Base-by-base conservation (phyloP, 2,797 vertebrate genomes). In the Ctenopoma kingsleyae region DNA sequence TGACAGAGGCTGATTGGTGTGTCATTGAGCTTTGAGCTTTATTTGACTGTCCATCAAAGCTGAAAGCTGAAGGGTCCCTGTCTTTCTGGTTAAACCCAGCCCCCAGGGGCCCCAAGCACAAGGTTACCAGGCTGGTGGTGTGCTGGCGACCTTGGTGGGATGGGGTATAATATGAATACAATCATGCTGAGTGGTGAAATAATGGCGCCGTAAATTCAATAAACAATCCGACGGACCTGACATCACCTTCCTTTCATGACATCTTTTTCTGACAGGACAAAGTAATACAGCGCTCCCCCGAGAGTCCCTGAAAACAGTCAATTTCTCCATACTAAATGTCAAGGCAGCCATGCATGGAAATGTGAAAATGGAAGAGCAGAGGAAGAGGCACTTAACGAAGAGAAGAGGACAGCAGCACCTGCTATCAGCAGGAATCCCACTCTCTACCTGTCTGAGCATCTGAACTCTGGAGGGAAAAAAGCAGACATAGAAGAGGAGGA, bases 111-210 rank as follows among this genome's bases (percentile, higher is more conserved):
- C 78, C 65, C 71, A 5, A 67, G 46, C 35, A 19, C 90, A 92
- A 93, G 92, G 92, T 91, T 88, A 79, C 56, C 74, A 68, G 75
- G 67, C 65, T 53, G 77, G 81, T 5, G 70, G 73, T 30, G 74
- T 36, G 78, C 59, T 10, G 36, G 51, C 56, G 82, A 89, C 92
- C 93, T 93, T 93, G 92, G 73, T 25, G 72, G 64, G 81, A 88
- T 85, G 82, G 83, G 77, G 66, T 87, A 84, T 93, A 93, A 92
- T 92, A 90, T 85, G 91, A 94, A 94, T 92, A 93, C 88, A 92
- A 92, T 93, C 93, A 93, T 88, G 88, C 87, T 85, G 88, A 92
- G 91, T 88, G 90, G 78, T 48, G 81, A 91, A 92, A 91, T 94
- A 93, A 94, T 90, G 87, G 87, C 63, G 79, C 84, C 79, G 86